Percentiles rank a stretch among this genome's conserved stretches.
phyloP scores from a whole-genome alignment of 2,113 vertebrate genomes.

The Acanthochromis polyacanthus region DNA sequence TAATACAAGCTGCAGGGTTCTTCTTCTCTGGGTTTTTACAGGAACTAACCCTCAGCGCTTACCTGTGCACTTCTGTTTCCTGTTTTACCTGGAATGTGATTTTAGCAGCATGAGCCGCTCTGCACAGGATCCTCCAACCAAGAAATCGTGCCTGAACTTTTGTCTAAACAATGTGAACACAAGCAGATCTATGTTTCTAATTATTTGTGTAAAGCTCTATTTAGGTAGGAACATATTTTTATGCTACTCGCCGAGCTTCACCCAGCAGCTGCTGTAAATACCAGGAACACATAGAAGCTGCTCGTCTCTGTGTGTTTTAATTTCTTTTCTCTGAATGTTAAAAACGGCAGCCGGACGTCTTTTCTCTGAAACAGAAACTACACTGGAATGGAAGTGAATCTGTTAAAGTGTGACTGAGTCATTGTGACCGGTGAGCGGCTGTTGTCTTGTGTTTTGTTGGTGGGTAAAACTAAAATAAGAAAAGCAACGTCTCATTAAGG shows the following conservation, averaged over 20 bases:
- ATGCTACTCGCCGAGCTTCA: slow-evolving; percentile 31
- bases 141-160: slow-evolving; percentile 77
- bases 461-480: no score
- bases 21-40: no score
- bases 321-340: no score
- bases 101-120: slow-evolving; percentile 6
- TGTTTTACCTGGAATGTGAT: neutral
- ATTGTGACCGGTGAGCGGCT: neutral
- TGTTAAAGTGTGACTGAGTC: no score
- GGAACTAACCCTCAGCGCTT: no score
- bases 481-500: neutral
- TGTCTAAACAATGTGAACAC: slow-evolving; percentile 65
- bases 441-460: neutral
- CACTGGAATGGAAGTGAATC: no score
- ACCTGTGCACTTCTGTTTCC: no score
- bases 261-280: slow-evolving; percentile 54
- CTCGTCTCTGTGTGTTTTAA: no score
- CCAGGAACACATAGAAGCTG: no score
- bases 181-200: slow-evolving; percentile 74
- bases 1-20: no score
- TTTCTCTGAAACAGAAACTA: no score
- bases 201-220: slow-evolving; percentile 75
- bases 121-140: neutral
- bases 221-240: slow-evolving; percentile 80
- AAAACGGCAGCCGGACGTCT: no score